phyloP scores from a whole-genome alignment of 2,113 vertebrate species.

The Globicephala melas region DNA sequence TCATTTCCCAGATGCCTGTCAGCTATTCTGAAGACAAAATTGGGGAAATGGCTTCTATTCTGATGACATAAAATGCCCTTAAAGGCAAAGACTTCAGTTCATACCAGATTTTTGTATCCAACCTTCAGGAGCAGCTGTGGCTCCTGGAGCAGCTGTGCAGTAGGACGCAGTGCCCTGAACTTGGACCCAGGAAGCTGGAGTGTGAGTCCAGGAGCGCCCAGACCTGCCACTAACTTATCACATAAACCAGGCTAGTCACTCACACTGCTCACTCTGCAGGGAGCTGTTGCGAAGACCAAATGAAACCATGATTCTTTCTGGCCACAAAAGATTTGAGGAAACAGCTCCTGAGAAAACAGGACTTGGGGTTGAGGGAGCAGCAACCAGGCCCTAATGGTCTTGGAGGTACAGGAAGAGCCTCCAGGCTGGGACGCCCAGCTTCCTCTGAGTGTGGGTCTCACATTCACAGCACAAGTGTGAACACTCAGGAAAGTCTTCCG shows the following conservation, averaged over 20 bases:
- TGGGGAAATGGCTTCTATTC: not conserved
- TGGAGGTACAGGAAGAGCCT: not conserved
- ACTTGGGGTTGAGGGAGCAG: not conserved
- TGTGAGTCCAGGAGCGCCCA: not conserved
- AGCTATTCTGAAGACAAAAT: not conserved
- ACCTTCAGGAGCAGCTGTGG: not conserved
- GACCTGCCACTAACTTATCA: not conserved
- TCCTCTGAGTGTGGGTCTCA: not conserved
- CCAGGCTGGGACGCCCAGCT: too few relatives aligned
- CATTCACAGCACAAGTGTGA: not conserved
- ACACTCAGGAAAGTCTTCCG: not conserved
- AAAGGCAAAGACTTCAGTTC: not conserved
- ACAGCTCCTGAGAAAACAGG: not conserved
- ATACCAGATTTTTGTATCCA: not conserved
- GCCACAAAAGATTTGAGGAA: not conserved
- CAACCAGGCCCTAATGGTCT: not conserved
- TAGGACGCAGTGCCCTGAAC: too few relatives aligned
- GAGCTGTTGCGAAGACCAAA: not conserved
- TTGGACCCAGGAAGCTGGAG: not conserved
- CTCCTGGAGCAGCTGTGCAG: not conserved
- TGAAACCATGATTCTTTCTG: not conserved
- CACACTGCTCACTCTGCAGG: rapidly evolving
- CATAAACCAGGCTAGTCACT: not conserved
- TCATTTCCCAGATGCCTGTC: not conserved
- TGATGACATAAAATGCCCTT: not conserved